Evolutionary conservation across 2,797 vertebrate species (phyloP).

Genomic region (Semaprochilodus insignis): DNA sequence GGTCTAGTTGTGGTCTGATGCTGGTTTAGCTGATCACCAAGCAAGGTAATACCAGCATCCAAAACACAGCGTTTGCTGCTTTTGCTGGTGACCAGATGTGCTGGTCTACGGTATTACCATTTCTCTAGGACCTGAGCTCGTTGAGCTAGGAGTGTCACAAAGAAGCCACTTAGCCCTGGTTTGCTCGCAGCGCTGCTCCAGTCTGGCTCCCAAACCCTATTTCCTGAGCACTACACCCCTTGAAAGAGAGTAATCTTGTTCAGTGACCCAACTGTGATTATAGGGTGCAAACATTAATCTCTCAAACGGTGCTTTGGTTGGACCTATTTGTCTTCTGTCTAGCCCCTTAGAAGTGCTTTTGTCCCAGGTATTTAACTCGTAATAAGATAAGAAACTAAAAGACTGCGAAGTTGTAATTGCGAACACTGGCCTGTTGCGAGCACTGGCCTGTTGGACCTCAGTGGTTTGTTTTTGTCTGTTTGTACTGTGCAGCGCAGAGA

Average conservation of each 20-base stretch:
- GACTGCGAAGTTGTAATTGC: neutral
- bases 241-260: conserved; percentile 14
- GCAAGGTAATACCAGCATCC: too few relatives aligned
- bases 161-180: neutral
- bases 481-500: neutral
- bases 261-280: neutral
- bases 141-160: neutral
- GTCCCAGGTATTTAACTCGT: neutral
- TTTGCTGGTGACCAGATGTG: too few relatives aligned
- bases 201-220: neutral
- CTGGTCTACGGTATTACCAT: neutral
- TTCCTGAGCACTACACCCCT: neutral
- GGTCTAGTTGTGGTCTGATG: too few relatives aligned
- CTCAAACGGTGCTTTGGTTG: conserved; percentile 2
- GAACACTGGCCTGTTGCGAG: neutral
- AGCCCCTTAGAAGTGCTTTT: neutral
- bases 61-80: too few relatives aligned
- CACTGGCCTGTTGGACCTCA: neutral
- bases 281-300: conserved; percentile 19
- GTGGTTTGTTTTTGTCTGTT: neutral
- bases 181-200: neutral
- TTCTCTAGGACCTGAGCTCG: neutral
- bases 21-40: too few relatives aligned
- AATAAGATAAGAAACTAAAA: conserved; percentile 3
- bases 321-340: conserved; percentile 23